These are phyloP conservation scores for Standfussiana lucernea DNA, from an alignment of 2,888 invertebrate species.

Conservation along the genomic window DNA sequence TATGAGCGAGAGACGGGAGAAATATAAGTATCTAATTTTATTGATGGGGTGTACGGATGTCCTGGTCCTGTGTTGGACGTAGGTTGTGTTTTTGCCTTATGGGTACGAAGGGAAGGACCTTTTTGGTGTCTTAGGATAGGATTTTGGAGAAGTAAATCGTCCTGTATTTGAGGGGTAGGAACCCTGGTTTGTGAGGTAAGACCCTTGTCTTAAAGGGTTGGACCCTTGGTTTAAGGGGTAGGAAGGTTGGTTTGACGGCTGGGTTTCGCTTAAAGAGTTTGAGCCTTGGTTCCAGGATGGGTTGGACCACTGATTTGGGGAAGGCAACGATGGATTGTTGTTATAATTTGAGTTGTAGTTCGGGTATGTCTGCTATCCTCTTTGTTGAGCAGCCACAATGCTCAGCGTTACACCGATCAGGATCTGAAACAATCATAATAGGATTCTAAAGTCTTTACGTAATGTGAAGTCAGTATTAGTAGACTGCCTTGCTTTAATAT, in stretches of 20 bases:
- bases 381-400: not conserved
- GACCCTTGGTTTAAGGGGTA: not conserved
- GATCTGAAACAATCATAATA: slow-evolving; percentile 9
- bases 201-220: not conserved
- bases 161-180: too few species aligned
- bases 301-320: not conserved
- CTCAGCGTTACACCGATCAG: not conserved
- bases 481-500: not conserved
- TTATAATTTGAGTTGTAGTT: not conserved
- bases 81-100: not conserved
- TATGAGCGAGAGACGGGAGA: slow-evolving; percentile 1
- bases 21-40: not conserved
- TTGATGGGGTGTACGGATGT: not conserved
- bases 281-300: not conserved
- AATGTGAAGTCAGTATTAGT: not conserved
- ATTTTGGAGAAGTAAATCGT: not conserved
- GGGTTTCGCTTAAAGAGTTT: too few species aligned
- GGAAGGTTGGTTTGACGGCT: not conserved
- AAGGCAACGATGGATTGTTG: not conserved
- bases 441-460: not conserved
- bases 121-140: not conserved
- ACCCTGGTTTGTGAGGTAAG: too few species aligned
- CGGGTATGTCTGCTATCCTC: not conserved
- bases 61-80: not conserved
- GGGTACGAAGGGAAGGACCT: not conserved